Evolutionary conservation across 2,113 vertebrate genomes (phyloP).

Genomic region (Clarias magur): DNA sequence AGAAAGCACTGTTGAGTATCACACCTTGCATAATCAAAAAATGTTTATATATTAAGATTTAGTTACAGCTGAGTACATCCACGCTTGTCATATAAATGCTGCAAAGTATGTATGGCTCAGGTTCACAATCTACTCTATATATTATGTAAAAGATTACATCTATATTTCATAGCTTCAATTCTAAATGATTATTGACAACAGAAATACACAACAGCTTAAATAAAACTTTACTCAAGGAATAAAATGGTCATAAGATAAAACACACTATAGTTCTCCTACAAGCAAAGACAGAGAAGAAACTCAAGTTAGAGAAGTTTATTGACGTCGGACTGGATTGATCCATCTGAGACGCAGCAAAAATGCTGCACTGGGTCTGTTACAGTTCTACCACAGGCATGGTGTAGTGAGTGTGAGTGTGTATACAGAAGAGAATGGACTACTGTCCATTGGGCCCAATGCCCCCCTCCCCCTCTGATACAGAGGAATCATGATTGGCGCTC

Average conservation of each 20-base stretch:
- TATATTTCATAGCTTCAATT: background rate
- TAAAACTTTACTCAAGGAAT: background rate
- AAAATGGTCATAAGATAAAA: background rate
- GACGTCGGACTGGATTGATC: conserved; percentile 58
- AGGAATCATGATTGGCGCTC: conserved; percentile 76
- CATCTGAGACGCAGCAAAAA: conserved; percentile 72
- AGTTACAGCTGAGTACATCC: background rate
- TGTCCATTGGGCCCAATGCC: conserved; percentile 78
- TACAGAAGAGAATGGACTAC: conserved; percentile 50
- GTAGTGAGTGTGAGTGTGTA: conserved; percentile 46
- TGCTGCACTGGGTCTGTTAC: conserved; percentile 66
- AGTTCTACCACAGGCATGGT: conserved; percentile 70
- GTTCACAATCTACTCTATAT: background rate
- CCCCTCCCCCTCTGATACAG: conserved; percentile 87
- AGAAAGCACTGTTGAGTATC: background rate
- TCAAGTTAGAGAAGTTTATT: conserved; percentile 71
- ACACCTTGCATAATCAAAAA: background rate
- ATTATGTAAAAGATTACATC: background rate
- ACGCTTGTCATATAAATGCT: background rate
- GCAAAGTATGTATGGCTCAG: background rate
- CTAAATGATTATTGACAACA: background rate
- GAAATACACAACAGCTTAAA: background rate
- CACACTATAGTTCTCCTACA: background rate
- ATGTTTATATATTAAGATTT: background rate
- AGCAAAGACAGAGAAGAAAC: conserved; percentile 12